Conservation (phyloP, 1,140 invertebrate genomes). For the Pseudomyrmex concolor region DNA sequence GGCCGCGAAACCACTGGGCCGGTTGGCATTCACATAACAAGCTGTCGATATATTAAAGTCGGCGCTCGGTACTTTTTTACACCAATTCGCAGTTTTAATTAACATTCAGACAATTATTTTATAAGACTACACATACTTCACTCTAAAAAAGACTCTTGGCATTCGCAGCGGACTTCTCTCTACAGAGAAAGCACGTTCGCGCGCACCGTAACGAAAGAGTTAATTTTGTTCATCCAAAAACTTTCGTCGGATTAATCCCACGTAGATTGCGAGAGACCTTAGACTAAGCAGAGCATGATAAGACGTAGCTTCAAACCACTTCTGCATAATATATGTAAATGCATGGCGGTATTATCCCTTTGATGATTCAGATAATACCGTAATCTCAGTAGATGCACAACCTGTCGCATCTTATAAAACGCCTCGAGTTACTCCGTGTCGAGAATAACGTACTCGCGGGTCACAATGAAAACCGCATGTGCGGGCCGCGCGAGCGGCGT, state of each 20-base stretch:
- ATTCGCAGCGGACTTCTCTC: no score
- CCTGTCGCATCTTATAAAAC: slow-evolving; percentile 23
- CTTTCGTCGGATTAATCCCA: background rate
- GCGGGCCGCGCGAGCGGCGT: no score
- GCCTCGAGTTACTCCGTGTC: background rate
- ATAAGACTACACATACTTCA: no score
- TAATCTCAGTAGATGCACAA: slow-evolving; percentile 45
- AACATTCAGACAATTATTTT: no score
- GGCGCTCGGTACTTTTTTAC: no score
- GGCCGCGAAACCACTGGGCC: no score
- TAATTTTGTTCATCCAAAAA: slow-evolving; percentile 3
- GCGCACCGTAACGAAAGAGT: no score
- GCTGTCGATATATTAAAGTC: no score
- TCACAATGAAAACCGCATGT: background rate
- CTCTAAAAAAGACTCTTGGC: no score
- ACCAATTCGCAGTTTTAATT: no score
- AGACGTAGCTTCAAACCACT: slow-evolving; percentile 2
- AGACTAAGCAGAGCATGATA: slow-evolving; percentile 18
- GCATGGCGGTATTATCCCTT: slow-evolving; percentile 3
- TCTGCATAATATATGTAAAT: slow-evolving; percentile 56
- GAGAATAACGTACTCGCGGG: slow-evolving; percentile 8
- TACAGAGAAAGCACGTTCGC: no score
- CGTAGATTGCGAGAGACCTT: background rate
- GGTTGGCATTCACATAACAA: no score
- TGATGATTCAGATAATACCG: slow-evolving; percentile 8